Evolutionary conservation across 1,140 invertebrate species (phyloP).

Genomic region (Pristionchus pacificus): DNA sequence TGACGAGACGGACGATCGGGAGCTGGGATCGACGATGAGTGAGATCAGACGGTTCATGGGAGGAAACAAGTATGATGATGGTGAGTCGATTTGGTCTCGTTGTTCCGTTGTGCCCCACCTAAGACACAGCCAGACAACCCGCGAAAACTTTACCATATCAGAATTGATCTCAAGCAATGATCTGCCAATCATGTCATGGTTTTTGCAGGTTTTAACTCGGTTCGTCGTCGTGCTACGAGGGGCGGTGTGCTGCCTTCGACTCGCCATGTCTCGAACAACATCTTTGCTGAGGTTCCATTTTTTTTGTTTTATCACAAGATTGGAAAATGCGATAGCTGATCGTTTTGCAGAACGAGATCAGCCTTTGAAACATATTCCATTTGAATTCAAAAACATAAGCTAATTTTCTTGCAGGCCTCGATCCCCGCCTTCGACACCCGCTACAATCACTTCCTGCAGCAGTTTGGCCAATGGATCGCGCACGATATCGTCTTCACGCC

Average conservation of each 20-base stretch:
- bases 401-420: background rate
- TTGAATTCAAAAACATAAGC: background rate
- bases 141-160: background rate
- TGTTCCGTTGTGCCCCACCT: background rate
- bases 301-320: background rate
- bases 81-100: background rate
- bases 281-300: slow-evolving; percentile 18
- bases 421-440: slow-evolving; percentile 13
- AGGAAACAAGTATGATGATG: slow-evolving; percentile 25
- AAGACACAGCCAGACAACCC: background rate
- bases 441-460: slow-evolving; percentile 23
- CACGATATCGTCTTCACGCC: slow-evolving; percentile 34
- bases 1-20: slow-evolving; percentile 74
- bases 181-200: too few species aligned
- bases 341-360: too few species aligned
- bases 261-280: slow-evolving; percentile 23
- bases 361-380: too few species aligned
- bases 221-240: slow-evolving; percentile 14
- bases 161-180: too few species aligned
- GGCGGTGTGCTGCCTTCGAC: slow-evolving; percentile 21
- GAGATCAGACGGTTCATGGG: slow-evolving; percentile 19
- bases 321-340: too few species aligned
- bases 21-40: slow-evolving; percentile 63
- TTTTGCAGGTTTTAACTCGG: slow-evolving; percentile 6
- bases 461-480: slow-evolving; percentile 31